Conservation (phyloP, 2,888 invertebrate genomes). For the Minunthozetes semirufus region DNA sequence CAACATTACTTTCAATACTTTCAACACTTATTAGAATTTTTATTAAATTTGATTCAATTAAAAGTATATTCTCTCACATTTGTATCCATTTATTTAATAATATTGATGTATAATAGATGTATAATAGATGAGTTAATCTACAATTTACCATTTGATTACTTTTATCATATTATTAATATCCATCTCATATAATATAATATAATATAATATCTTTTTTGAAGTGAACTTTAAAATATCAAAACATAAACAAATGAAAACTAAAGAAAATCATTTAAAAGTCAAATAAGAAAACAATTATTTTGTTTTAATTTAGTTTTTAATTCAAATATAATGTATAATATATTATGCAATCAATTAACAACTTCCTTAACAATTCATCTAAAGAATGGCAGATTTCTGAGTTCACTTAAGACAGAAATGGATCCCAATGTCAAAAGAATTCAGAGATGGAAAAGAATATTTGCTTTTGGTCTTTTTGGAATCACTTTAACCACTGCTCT, state of each 20-base stretch:
- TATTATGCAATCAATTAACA: neutral
- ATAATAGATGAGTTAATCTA: too few species aligned
- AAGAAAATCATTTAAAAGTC: too few species aligned
- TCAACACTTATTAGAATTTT: neutral
- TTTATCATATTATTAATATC: too few species aligned
- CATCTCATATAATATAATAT: too few species aligned
- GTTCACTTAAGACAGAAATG: neutral
- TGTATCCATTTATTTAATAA: too few species aligned
- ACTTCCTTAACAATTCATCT: neutral
- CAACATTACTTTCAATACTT: neutral
- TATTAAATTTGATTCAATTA: neutral
- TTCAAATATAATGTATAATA: neutral
- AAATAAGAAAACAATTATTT: neutral
- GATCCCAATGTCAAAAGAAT: constrained; percentile 7
- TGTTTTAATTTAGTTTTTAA: neutral
- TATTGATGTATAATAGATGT: too few species aligned
- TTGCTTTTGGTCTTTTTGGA: constrained; percentile 42
- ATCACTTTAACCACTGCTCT: constrained; percentile 41
- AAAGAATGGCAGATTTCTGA: neutral
- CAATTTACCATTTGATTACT: too few species aligned
- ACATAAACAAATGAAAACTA: neutral
- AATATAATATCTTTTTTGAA: neutral
- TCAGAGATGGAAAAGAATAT: constrained; percentile 39
- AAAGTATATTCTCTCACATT: too few species aligned
- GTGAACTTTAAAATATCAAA: neutral